A percentile compares a stretch with the other conserved stretches of the same genome.
phyloP scores from a whole-genome alignment of 2,113 vertebrate species.

The Callocephalon fimbriatum region DNA sequence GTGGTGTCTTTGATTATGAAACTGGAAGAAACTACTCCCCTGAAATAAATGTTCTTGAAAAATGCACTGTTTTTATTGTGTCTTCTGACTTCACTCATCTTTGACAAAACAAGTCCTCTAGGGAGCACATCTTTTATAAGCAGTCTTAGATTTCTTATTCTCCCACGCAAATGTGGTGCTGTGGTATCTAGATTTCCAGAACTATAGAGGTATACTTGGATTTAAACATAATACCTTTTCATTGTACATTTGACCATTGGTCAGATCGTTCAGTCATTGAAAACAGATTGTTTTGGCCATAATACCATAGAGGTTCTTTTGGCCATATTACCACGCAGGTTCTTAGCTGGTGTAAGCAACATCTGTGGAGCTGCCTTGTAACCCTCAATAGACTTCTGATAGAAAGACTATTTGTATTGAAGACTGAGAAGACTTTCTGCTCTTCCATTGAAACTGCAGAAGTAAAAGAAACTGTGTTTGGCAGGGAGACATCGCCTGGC shows the following conservation, averaged over 20 bases:
- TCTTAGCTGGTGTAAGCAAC: not conserved
- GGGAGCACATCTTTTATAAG: not conserved
- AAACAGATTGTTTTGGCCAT: not conserved
- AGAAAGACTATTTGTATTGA: not conserved
- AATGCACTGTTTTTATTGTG: not conserved
- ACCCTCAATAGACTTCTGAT: not conserved
- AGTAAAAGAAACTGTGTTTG: not conserved
- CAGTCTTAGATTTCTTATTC: not conserved
- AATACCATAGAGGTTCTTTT: not conserved
- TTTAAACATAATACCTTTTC: not conserved
- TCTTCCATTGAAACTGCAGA: not conserved
- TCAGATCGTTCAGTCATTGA: not conserved
- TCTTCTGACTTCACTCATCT: not conserved
- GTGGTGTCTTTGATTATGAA: not conserved
- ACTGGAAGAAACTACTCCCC: not conserved
- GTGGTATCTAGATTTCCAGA: not conserved
- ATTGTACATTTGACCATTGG: not conserved
- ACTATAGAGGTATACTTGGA: not conserved
- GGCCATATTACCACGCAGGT: not conserved
- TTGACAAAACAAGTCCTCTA: not conserved
- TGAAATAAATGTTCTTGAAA: not conserved
- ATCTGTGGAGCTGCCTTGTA: not conserved
- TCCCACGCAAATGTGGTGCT: not conserved
- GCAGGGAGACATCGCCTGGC: not conserved
- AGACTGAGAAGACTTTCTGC: not conserved